These are phyloP conservation scores for Amiota communis DNA, from an alignment of 2,888 invertebrate species.

Conservation along the genomic window DNA sequence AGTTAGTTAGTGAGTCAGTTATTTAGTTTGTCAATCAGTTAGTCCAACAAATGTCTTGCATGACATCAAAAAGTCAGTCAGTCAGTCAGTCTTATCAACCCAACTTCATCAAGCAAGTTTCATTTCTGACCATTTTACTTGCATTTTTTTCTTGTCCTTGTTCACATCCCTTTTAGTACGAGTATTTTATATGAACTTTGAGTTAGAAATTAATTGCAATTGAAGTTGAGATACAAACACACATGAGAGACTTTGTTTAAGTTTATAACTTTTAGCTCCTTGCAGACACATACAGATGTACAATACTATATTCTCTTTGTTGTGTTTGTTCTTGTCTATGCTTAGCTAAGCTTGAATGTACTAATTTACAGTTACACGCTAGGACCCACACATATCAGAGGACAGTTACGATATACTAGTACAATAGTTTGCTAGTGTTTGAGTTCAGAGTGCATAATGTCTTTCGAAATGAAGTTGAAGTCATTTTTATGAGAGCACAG, in stretches of 20 bases:
- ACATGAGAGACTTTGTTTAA: too few relatives aligned
- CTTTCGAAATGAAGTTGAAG: slow-evolving; percentile 50
- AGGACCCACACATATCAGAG: background rate
- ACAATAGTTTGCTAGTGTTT: too few relatives aligned
- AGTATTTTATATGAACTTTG: background rate
- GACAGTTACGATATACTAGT: too few relatives aligned
- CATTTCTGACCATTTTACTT: background rate
- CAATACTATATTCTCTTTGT: background rate
- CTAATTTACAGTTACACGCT: slow-evolving; percentile 16
- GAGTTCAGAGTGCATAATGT: background rate
- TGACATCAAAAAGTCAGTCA: too few relatives aligned
- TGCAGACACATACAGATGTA: background rate
- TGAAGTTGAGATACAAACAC: background rate
- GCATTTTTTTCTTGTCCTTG: background rate
- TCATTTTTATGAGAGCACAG: slow-evolving; percentile 52
- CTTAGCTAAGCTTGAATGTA: slow-evolving; percentile 11
- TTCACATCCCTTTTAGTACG: background rate
- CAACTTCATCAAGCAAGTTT: too few relatives aligned
- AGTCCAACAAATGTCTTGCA: too few relatives aligned
- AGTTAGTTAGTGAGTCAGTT: too few relatives aligned
- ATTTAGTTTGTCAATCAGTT: too few relatives aligned
- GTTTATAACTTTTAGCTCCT: too few relatives aligned
- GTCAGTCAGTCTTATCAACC: too few relatives aligned
- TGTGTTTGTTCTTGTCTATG: background rate
- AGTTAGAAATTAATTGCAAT: slow-evolving; percentile 20